Conservation (phyloP, 2,888 invertebrate species). For the Caenorhabditis sp. region DNA sequence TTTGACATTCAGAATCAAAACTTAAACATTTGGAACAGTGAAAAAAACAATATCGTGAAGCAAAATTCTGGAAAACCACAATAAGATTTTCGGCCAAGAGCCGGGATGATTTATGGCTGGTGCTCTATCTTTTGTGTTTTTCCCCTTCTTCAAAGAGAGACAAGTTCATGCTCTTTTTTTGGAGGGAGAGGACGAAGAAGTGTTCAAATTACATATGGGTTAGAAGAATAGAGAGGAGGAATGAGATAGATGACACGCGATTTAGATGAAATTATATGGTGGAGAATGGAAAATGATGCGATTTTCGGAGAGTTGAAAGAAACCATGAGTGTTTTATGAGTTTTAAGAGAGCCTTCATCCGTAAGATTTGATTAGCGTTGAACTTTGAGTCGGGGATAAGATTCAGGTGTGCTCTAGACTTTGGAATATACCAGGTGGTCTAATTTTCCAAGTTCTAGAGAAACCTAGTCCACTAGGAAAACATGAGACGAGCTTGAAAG, state of each 20-base stretch:
- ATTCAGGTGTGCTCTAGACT: neutral
- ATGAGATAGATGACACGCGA: slow-evolving; percentile 59
- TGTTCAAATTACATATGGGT: slow-evolving; percentile 47
- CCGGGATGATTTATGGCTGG: slow-evolving; percentile 35
- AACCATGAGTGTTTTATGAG: slow-evolving; percentile 41
- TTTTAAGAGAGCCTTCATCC: neutral
- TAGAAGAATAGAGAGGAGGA: neutral
- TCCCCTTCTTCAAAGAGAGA: slow-evolving; percentile 2
- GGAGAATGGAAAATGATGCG: slow-evolving; percentile 11
- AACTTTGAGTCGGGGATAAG: neutral
- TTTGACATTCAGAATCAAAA: neutral
- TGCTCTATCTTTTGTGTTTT: neutral
- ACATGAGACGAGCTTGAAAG: too few species aligned
- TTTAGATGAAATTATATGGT: slow-evolving; percentile 63
- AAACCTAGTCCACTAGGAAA: too few species aligned
- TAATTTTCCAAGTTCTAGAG: too few species aligned
- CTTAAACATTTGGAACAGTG: neutral
- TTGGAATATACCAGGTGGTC: too few species aligned
- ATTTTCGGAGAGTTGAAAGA: neutral
- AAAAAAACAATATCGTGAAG: neutral
- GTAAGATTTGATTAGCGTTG: neutral
- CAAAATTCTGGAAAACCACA: neutral
- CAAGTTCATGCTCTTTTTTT: slow-evolving; percentile 3
- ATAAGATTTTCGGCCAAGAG: neutral
- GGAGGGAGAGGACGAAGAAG: neutral